A percentile compares a stretch with the other conserved stretches of the same genome.
phyloP scores from a whole-genome alignment of 2,113 vertebrate species.

The Oxyruncus cristatus region DNA sequence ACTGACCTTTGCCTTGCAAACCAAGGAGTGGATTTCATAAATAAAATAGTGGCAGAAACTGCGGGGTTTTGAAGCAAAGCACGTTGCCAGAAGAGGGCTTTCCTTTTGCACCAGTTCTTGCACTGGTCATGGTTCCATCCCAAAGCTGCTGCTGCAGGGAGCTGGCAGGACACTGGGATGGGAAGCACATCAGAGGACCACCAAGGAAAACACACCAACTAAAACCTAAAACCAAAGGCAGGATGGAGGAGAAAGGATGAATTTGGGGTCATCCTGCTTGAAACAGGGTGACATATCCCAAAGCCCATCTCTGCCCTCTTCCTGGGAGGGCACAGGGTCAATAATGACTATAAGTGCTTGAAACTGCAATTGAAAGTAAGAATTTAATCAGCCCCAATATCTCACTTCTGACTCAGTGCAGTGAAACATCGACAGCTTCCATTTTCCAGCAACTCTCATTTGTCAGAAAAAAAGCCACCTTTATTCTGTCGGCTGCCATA shows the following conservation, averaged over 20 bases:
- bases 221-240: neutral
- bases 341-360: rapidly evolving
- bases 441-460: rapidly evolving
- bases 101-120: rapidly evolving
- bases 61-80: neutral
- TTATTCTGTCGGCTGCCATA: neutral
- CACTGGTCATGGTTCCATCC: rapidly evolving
- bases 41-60: neutral
- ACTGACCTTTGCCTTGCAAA: neutral
- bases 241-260: neutral
- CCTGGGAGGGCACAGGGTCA: rapidly evolving
- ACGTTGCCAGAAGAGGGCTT: neutral
- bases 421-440: neutral
- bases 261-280: neutral
- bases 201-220: neutral
- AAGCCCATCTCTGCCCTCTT: neutral
- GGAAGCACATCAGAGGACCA: rapidly evolving
- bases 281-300: neutral
- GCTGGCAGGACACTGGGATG: neutral
- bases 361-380: neutral
- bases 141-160: neutral
- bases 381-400: neutral
- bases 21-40: neutral
- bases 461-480: neutral
- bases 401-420: rapidly evolving